Percentiles rank a stretch among this genome's conserved stretches.
These are phyloP conservation scores for Decapterus maruadsi DNA, from an alignment of 2,797 vertebrate genomes.

Conservation along the genomic window DNA sequence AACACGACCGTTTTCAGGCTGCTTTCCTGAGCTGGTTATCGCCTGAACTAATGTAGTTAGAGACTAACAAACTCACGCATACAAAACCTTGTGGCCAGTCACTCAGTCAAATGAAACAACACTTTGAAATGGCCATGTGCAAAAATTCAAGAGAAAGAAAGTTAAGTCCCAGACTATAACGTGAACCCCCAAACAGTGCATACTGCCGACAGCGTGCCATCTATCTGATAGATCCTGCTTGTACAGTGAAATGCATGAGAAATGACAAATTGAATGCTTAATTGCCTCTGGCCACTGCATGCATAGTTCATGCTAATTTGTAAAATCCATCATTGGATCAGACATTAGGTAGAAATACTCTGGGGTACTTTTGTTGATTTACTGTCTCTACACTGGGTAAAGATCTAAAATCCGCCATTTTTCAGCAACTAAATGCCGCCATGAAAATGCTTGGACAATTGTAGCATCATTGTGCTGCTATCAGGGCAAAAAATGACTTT, in stretches of 20 bases:
- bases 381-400: constrained; percentile 20
- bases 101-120: not conserved
- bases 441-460: constrained; percentile 30
- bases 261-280: constrained; percentile 50
- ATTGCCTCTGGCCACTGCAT: constrained; percentile 41
- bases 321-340: constrained; percentile 61
- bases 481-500: constrained; percentile 7
- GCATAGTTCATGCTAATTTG: constrained; percentile 57
- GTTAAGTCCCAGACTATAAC: not conserved
- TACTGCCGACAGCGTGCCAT: constrained; percentile 5
- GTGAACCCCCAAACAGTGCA: constrained; percentile 10
- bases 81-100: too few relatives aligned
- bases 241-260: constrained; percentile 28
- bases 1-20: not conserved
- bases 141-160: not conserved
- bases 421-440: constrained; percentile 46
- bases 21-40: constrained; percentile 19
- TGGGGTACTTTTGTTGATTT: constrained; percentile 57
- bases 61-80: constrained; percentile 13
- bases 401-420: constrained; percentile 29
- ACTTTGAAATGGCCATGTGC: not conserved
- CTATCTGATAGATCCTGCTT: constrained; percentile 39
- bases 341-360: constrained; percentile 49
- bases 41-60: constrained; percentile 14
- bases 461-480: constrained; percentile 19